Conservation (phyloP, 2,113 vertebrate genomes). For the Cettia cetti region DNA sequence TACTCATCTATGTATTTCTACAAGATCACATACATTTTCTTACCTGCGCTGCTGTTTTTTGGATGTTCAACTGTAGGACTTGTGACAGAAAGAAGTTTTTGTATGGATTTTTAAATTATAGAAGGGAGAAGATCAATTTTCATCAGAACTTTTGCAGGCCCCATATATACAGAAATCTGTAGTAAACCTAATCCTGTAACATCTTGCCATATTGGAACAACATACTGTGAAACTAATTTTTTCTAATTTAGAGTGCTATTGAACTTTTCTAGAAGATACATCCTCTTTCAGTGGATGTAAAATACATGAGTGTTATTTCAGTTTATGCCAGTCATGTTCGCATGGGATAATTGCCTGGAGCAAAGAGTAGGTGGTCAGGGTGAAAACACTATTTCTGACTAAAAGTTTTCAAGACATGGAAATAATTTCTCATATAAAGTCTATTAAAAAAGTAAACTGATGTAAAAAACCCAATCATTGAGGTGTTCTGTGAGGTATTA, state of each 20-base stretch:
- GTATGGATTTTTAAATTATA: no score
- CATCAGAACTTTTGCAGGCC: background rate
- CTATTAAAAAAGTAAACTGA: background rate
- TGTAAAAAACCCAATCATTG: rapidly evolving
- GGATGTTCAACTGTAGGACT: background rate
- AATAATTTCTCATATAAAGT: background rate
- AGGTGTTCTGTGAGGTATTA: background rate
- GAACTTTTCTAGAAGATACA: background rate
- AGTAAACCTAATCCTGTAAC: background rate
- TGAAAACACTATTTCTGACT: background rate
- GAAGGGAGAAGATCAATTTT: background rate
- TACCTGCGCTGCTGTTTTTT: background rate
- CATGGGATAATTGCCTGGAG: background rate
- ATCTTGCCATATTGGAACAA: background rate
- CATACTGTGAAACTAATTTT: background rate
- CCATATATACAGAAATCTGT: background rate
- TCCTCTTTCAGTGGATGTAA: background rate
- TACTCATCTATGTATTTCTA: background rate
- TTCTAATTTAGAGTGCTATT: background rate
- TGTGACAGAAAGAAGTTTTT: background rate
- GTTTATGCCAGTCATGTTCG: background rate
- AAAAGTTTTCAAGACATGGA: background rate
- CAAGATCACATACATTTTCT: background rate
- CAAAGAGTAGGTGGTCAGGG: background rate
- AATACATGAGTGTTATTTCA: background rate